Base-by-base conservation (phyloP, 2,113 vertebrate species). In the Andinoacara biseriatus region DNA sequence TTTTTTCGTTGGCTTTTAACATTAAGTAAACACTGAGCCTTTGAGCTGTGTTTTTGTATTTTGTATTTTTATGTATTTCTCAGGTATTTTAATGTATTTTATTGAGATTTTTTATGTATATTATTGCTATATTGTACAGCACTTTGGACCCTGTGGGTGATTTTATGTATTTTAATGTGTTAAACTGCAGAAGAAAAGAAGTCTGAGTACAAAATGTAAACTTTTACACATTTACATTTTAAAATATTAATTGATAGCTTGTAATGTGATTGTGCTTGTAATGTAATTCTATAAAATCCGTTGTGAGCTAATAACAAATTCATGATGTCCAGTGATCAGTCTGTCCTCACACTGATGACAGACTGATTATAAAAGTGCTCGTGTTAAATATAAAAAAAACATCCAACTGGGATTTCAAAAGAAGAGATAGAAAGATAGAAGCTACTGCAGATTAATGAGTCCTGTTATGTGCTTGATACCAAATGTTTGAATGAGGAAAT, bases 281-380 rank as follows among this genome's bases (percentile, higher is more conserved):
- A n/a, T n/a, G n/a, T n/a, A 14, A 63, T 22, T 7, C 35, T 0
- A 1, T 63, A n/a, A 63, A 0, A 63, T 24, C 14, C 40, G n/a
- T 63, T 40, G 14, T 33, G 59, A 61, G 18, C 5, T 33, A 61
- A 61, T 20, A 33, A 60, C 18, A 35, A 35, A 62, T 7, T 31
- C 31, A 31, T 62, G 31, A 33, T 10, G 17, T 33, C 4, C 1
- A 60, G 58, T 2, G 29, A 60, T 60, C 18, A 31, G 35, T 67
- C 14, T 46, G 52, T n/a, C 52, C 52, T 56, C 10, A n/a, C 8
- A 10, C 10, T 10, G 52, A 56, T 56, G 20, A 5, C 20, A n/a
- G 38, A 26, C 17, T 65, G 62, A 26, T 67, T 6, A 26, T 38
- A 67, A n/a, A 65, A 24, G 62, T 5, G 35, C 5, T 7, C 5